These are phyloP conservation scores for Melanerpes aurifrons DNA, from an alignment of 2,113 vertebrate genomes.

Conservation along the genomic window DNA sequence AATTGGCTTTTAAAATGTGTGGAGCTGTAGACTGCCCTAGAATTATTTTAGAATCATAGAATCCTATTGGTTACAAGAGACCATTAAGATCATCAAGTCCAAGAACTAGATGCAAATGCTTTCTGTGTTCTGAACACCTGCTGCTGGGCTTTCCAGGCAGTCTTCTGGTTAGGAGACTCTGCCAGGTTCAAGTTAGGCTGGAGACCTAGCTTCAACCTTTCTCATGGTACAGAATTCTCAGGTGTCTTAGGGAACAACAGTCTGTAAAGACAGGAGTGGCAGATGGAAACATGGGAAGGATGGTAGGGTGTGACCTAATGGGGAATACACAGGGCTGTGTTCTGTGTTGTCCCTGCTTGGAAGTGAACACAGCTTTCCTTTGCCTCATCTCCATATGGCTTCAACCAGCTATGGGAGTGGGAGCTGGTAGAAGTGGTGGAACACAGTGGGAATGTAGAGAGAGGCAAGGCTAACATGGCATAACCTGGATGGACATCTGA, in stretches of 20 bases:
- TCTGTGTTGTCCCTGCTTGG: background rate
- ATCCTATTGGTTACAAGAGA: too few relatives aligned
- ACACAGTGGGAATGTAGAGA: accelerated
- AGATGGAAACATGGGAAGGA: background rate
- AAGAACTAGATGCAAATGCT: background rate
- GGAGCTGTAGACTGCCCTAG: background rate
- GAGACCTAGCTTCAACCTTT: background rate
- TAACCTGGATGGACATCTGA: background rate
- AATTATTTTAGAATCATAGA: too few relatives aligned
- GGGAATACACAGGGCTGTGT: background rate
- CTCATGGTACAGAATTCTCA: accelerated
- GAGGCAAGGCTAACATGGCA: background rate
- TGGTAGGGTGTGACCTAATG: background rate
- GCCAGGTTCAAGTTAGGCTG: background rate
- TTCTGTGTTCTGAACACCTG: constrained; percentile 33
- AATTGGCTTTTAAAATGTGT: background rate
- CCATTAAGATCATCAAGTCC: too few relatives aligned
- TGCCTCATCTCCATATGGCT: background rate
- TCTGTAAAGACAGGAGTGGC: background rate
- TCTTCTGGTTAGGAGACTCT: background rate
- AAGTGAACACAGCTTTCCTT: background rate
- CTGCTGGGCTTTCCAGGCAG: background rate
- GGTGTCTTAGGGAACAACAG: background rate
- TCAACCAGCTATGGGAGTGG: background rate
- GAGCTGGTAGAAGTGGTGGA: background rate